Base-by-base conservation (phyloP, 2,797 vertebrate species). In the Pachyuromys duprasi region DNA sequence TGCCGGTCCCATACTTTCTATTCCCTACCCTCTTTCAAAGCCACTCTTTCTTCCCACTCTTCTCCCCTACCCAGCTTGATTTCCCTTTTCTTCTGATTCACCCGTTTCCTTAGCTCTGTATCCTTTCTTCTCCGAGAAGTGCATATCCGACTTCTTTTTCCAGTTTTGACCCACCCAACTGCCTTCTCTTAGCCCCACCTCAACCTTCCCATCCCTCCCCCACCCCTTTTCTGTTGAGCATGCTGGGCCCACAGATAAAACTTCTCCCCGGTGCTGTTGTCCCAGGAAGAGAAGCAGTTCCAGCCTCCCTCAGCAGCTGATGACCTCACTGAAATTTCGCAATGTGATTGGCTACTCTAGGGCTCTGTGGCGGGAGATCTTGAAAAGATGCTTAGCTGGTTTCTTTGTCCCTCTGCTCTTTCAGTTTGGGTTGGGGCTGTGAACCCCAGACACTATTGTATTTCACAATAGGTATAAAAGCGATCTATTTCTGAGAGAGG, bases 331-430 rank as follows among this genome's bases (percentile, higher is more conserved):
- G 67, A 28, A 26, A 45, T 17, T 20, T 31, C 36, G 31, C 42
- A 49, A 62, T 8, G 11, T 87, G 94, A 98, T 97, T 98, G 96
- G 97, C 76, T 96, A 4, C 53, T 74, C 39, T 7, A 1, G 94
- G 31, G 70, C 63, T 18, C 20, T 60, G 17, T 55, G 92, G 94
- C 93, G 86, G 86, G 94, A 96, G 86, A 88, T 78, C 57, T 15
- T 75, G 91, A 74, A 91, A 22, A 42, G 69, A 88, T 33, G 3
- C 18, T 4, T 13, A 15, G n/a, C 65, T 1, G 22, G 6, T 69
- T 93, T 91, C 95, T 98, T 97, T 97, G 97, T 97, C 95, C 95
- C 55, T 72, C 62, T 0, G 70, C 65, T 65, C 81, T 45, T 78
- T n/a, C 8, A 0, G 39, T 14, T 8, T 65, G 57, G 45, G 53